Conservation (phyloP, 2,113 vertebrate genomes). For the Hydropotes inermis region DNA sequence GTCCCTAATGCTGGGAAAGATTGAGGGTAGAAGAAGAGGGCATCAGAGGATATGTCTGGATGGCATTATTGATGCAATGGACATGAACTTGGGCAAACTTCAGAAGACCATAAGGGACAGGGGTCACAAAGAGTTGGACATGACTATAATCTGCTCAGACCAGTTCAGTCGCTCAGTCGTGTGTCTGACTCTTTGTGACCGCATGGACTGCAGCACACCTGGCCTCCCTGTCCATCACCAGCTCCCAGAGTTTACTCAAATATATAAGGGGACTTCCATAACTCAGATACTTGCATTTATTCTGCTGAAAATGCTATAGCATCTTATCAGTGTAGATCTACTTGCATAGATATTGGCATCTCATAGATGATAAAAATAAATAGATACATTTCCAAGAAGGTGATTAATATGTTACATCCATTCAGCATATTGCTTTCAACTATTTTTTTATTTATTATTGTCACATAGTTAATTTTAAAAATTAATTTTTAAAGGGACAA, state of each 20-base stretch:
- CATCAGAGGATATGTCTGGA: fast-evolving
- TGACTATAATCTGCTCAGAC: neutral
- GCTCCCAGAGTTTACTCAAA: neutral
- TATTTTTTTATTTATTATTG: neutral
- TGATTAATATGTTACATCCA: neutral
- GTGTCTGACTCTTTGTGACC: no score
- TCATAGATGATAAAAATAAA: neutral
- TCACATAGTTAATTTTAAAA: neutral
- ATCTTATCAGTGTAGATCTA: neutral
- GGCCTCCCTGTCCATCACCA: no score
- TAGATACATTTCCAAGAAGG: neutral
- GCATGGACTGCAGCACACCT: fast-evolving
- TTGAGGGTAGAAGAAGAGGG: neutral
- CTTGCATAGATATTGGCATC: neutral
- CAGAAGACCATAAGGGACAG: neutral
- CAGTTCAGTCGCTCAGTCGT: no score
- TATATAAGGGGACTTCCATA: neutral
- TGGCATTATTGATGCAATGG: neutral
- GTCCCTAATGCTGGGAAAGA: neutral
- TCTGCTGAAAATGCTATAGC: neutral
- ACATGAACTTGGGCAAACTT: neutral
- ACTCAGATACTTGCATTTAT: neutral
- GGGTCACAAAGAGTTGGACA: neutral
- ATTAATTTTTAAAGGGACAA: neutral
- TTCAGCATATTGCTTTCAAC: neutral